These are phyloP conservation scores for Sitta europaea DNA, from an alignment of 2,113 vertebrate genomes.

Conservation along the genomic window DNA sequence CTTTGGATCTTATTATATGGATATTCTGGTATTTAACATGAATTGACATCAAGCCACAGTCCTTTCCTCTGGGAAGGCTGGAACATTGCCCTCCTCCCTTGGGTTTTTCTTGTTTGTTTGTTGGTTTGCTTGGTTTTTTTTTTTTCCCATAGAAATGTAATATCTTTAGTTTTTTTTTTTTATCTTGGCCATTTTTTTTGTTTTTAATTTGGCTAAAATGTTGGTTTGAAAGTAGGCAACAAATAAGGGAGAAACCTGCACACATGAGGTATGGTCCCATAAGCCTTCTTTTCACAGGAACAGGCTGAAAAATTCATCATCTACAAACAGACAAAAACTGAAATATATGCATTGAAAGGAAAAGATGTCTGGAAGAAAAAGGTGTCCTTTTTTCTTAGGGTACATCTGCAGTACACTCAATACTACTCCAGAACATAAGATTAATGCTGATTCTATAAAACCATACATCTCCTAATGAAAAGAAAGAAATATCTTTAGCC, in stretches of 20 bases:
- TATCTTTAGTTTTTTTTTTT: not conserved
- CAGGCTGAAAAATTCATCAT: not conserved
- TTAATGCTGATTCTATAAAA: conserved; percentile 40
- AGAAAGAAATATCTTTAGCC: not conserved
- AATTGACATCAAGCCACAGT: not conserved
- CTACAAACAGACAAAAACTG: not conserved
- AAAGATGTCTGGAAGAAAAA: not conserved
- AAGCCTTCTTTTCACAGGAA: not conserved
- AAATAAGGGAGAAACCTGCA: not conserved
- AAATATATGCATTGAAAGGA: not conserved
- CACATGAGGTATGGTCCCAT: not conserved
- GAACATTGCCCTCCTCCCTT: not conserved
- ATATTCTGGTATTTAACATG: not conserved
- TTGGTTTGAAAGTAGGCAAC: not conserved
- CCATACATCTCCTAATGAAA: conserved; percentile 41
- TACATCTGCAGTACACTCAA: not conserved
- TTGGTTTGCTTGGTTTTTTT: not conserved
- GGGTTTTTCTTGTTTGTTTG: not conserved
- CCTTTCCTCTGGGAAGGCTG: not conserved
- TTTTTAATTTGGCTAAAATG: not conserved
- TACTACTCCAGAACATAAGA: not conserved
- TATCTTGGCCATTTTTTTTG: not conserved
- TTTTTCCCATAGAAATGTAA: not conserved
- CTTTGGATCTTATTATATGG: not conserved
- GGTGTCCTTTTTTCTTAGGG: not conserved